Evolutionary conservation across 2,113 vertebrate genomes (phyloP).

Genomic region (Neolamprologus devosi): DNA sequence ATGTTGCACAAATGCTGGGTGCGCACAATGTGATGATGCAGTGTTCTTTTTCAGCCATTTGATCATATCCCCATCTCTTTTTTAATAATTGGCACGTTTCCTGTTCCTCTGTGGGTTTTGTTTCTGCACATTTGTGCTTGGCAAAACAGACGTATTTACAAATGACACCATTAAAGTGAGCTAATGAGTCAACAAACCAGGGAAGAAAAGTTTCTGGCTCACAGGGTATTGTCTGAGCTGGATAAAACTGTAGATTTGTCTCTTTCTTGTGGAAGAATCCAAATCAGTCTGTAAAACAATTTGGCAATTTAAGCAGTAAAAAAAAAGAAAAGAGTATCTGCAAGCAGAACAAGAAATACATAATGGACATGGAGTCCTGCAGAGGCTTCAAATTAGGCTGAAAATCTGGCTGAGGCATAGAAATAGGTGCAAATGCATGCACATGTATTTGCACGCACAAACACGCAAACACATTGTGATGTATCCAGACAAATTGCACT

Average conservation of each 20-base stretch:
- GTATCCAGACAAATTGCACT: background rate
- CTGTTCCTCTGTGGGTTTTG: background rate
- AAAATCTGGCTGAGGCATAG: background rate
- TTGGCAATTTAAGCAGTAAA: background rate
- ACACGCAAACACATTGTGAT: background rate
- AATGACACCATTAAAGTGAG: background rate
- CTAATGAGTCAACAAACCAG: background rate
- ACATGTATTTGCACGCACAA: background rate
- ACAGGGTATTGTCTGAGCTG: background rate
- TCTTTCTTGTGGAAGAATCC: background rate
- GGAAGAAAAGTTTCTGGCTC: background rate
- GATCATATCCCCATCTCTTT: background rate
- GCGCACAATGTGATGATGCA: fast-evolving
- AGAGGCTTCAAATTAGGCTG: background rate
- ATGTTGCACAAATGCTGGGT: background rate
- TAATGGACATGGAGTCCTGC: background rate
- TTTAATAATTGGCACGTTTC: background rate
- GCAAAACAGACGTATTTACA: background rate
- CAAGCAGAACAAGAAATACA: background rate
- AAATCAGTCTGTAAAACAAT: background rate
- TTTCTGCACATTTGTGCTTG: background rate
- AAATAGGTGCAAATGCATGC: background rate
- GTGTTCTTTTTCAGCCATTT: background rate
- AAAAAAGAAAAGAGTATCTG: background rate
- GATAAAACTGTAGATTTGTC: background rate